Percentiles rank a stretch among this genome's conserved stretches.
phyloP scores from a whole-genome alignment of 2,888 invertebrate species.

The Lordiphosa fenestrarum region DNA sequence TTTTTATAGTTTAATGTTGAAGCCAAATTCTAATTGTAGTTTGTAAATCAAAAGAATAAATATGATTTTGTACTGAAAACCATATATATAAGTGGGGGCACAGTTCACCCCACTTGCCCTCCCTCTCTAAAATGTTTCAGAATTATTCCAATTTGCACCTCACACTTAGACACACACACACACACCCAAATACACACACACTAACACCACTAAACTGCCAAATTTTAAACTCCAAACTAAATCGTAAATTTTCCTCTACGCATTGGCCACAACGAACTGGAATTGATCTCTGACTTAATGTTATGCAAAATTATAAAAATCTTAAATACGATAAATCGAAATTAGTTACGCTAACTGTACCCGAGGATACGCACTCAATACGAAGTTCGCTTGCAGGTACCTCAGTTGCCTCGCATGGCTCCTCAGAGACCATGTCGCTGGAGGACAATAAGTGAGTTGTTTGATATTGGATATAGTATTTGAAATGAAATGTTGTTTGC shows the following conservation, averaged over 20 bases:
- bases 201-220: constrained; percentile 50
- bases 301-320: constrained; percentile 10
- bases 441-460: constrained; percentile 79
- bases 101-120: no score
- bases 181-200: constrained; percentile 25
- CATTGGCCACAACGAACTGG: constrained; percentile 33
- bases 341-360: constrained; percentile 79
- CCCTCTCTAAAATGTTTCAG: constrained; percentile 13
- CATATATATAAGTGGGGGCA: no score
- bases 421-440: constrained; percentile 79
- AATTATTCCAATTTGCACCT: constrained; percentile 52
- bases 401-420: constrained; percentile 80
- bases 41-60: constrained; percentile 51
- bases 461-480: constrained; percentile 1
- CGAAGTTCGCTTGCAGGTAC: constrained; percentile 81
- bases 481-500: no score
- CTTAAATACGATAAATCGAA: constrained; percentile 28
- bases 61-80: constrained; percentile 61
- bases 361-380: constrained; percentile 80
- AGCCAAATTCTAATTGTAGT: constrained; percentile 61
- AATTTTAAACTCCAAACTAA: constrained; percentile 18
- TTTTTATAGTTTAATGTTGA: constrained; percentile 42
- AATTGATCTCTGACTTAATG: constrained; percentile 22
- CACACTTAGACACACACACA: constrained; percentile 18
- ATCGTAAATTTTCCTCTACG: constrained; percentile 29